Evolutionary conservation across 1,140 invertebrate genomes (phyloP).

Genomic region (Platyscapa corneri): DNA sequence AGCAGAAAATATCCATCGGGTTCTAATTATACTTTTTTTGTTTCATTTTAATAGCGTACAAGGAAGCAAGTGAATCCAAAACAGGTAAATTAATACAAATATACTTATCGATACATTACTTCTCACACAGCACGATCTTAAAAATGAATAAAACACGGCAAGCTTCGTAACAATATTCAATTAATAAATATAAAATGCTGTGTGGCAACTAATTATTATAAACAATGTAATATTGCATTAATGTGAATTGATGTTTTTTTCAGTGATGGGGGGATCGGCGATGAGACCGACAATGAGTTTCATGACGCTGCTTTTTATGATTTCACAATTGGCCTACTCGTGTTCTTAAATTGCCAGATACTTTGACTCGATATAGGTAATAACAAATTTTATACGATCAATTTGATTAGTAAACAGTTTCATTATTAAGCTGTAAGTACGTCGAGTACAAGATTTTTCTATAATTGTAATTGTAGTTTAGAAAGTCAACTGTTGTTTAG

Average conservation of each 20-base stretch:
- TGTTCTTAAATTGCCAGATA: constrained; percentile 30
- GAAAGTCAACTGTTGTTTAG: too few relatives aligned
- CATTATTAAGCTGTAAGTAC: not conserved
- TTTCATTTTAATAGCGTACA: constrained; percentile 13
- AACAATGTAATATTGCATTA: not conserved
- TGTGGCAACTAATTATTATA: not conserved
- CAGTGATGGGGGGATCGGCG: constrained; percentile 36
- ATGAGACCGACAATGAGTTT: constrained; percentile 12
- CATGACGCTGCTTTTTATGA: constrained; percentile 31
- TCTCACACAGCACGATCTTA: not conserved
- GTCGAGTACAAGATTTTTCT: too few relatives aligned
- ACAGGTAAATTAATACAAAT: constrained; percentile 26
- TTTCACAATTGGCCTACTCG: constrained; percentile 24
- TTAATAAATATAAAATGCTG: not conserved
- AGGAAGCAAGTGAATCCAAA: not conserved
- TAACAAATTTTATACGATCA: not conserved
- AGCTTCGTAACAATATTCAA: not conserved
- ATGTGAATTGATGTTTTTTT: not conserved
- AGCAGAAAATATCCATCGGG: not conserved
- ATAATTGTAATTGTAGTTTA: too few relatives aligned
- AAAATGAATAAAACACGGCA: not conserved
- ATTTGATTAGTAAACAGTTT: not conserved
- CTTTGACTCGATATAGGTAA: constrained; percentile 42
- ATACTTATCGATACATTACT: too few relatives aligned
- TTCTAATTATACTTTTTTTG: not conserved